Evolutionary conservation across 2,888 invertebrate species (phyloP).

Genomic region (Drepanosiphum platanoidis): DNA sequence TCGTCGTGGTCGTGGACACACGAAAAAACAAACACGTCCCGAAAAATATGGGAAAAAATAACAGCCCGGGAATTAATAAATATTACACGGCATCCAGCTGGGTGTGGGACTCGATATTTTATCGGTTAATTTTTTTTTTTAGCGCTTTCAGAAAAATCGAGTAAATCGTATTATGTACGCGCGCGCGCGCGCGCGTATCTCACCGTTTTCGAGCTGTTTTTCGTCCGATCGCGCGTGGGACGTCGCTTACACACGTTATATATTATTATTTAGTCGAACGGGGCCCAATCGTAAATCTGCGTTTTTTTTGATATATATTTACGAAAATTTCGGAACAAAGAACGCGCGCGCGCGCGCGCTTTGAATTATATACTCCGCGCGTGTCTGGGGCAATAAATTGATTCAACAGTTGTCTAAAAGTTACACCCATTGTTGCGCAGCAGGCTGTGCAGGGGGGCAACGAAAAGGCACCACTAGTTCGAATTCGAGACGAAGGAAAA

Average conservation of each 20-base stretch:
- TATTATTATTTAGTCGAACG: no score
- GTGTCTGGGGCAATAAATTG: slow-evolving; percentile 18
- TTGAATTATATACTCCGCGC: background rate
- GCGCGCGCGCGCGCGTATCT: no score
- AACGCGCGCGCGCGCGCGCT: background rate
- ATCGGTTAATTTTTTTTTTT: slow-evolving; percentile 37
- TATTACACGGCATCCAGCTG: slow-evolving; percentile 47
- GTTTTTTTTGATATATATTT: slow-evolving; percentile 30
- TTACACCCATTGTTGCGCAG: slow-evolving; percentile 43
- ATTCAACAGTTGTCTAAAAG: slow-evolving; percentile 28
- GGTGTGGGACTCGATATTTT: slow-evolving; percentile 49
- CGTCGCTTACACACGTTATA: no score
- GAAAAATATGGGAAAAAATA: slow-evolving; percentile 21
- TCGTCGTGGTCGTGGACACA: background rate
- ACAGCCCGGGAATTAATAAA: slow-evolving; percentile 41
- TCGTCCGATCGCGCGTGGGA: background rate
- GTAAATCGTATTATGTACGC: background rate
- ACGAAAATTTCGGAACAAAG: slow-evolving; percentile 23
- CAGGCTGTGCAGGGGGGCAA: background rate
- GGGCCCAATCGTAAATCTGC: slow-evolving; percentile 31
- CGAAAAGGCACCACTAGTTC: no score
- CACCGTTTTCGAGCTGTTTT: background rate
- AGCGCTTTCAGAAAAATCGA: background rate
- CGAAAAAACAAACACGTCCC: slow-evolving; percentile 55
- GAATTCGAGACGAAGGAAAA: no score